Percentiles rank a stretch among this genome's conserved stretches.
Conservation (phyloP, 2,113 vertebrate species). For the Rana temporaria region DNA sequence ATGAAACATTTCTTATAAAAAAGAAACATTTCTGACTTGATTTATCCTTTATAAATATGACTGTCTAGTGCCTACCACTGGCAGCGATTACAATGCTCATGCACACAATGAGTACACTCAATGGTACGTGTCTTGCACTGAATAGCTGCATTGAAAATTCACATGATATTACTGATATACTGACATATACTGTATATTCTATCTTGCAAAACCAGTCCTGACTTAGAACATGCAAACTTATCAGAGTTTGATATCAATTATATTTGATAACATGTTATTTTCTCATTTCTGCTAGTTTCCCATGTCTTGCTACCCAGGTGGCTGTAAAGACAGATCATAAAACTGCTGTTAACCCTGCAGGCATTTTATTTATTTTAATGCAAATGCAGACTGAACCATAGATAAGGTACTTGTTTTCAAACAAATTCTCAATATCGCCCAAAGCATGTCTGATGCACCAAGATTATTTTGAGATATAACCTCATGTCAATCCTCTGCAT, state of each 20-base stretch:
- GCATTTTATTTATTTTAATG: conserved; percentile 19
- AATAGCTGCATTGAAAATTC: no score
- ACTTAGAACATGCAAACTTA: not conserved
- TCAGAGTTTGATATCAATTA: not conserved
- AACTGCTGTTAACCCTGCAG: conserved; percentile 6
- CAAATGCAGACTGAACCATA: conserved; percentile 3
- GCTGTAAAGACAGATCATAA: conserved; percentile 3
- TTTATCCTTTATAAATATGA: no score
- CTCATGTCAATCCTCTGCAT: not conserved
- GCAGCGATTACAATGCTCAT: no score
- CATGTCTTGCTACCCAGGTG: conserved; percentile 5
- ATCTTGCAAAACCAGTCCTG: no score
- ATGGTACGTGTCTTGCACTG: no score
- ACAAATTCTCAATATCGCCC: conserved; percentile 16
- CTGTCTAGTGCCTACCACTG: no score
- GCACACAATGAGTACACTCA: no score
- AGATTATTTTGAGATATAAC: not conserved
- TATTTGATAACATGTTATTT: not conserved
- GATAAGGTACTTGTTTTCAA: conserved; percentile 7
- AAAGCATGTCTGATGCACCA: conserved; percentile 14
- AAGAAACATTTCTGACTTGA: no score
- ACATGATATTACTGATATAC: no score
- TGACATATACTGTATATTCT: no score
- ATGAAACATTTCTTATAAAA: no score
- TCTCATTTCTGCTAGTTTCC: not conserved